A percentile compares a stretch with the other conserved stretches of the same genome.
phyloP scores from a whole-genome alignment of 2,113 vertebrate species.

The Arvicanthis niloticus region DNA sequence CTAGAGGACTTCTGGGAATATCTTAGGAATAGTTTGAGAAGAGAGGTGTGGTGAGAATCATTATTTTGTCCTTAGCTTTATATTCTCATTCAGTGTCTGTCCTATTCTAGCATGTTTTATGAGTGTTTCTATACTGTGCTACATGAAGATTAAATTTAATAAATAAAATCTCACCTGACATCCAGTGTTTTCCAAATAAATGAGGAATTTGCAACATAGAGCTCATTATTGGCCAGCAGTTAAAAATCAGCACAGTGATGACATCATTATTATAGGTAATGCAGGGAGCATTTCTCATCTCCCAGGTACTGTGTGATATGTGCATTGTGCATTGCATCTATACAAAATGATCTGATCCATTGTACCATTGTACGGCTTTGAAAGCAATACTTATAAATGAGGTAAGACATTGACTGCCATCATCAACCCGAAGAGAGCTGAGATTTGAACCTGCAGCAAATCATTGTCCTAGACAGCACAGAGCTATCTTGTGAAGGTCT shows the following conservation, averaged over 20 bases:
- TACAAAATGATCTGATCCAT: not conserved
- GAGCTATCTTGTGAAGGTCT: not conserved
- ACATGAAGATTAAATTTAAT: not conserved
- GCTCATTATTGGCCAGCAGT: not conserved
- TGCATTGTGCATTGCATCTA: not conserved
- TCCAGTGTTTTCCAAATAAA: not conserved
- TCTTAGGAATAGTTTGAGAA: not conserved
- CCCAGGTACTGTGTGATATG: not conserved
- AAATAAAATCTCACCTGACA: not conserved
- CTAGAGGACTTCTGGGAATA: not conserved
- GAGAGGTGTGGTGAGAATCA: not conserved
- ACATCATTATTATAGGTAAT: not conserved
- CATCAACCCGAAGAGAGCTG: not conserved
- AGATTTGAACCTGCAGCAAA: constrained; percentile 34
- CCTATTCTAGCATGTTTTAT: not conserved
- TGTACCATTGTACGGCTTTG: not conserved
- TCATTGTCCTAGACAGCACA: not conserved
- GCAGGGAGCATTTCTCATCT: not conserved
- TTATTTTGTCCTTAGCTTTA: not conserved
- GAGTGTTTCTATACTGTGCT: not conserved
- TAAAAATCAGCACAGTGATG: not conserved
- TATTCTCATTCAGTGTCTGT: not conserved
- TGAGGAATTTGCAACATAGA: not conserved
- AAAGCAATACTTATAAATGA: constrained; percentile 17
- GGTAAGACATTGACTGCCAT: not conserved